Percentiles rank a stretch among this genome's conserved stretches.
These are phyloP conservation scores for Ceyx margarethae DNA, from an alignment of 2,113 vertebrate species.

Conservation along the genomic window DNA sequence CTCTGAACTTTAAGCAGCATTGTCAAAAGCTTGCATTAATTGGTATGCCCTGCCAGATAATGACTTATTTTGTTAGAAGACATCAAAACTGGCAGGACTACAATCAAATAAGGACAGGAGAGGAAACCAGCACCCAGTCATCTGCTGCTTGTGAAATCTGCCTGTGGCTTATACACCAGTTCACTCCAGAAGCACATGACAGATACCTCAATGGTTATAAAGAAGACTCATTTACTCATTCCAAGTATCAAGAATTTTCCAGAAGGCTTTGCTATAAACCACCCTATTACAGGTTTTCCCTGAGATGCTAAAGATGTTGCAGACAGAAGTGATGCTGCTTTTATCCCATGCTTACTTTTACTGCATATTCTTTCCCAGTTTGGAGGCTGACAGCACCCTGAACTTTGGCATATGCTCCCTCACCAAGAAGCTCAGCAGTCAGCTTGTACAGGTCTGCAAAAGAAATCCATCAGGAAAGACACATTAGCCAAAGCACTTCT, in stretches of 20 bases:
- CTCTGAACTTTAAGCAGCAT: background rate
- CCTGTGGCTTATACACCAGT: background rate
- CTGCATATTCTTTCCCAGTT: conserved; percentile 90
- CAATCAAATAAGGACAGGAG: background rate
- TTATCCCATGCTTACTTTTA: conserved; percentile 81
- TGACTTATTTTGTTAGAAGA: background rate
- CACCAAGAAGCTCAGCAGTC: conserved; percentile 91
- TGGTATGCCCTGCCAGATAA: background rate
- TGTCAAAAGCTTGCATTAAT: background rate
- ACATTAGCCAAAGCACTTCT: background rate
- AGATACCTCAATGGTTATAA: background rate
- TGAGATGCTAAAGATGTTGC: background rate
- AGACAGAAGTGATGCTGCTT: background rate
- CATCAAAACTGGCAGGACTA: background rate
- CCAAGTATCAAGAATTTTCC: background rate
- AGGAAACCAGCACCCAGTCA: background rate
- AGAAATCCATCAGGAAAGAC: conserved; percentile 29
- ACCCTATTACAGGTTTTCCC: background rate
- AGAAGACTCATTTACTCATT: background rate
- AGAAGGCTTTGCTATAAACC: background rate
- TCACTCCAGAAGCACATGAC: background rate
- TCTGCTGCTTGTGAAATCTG: background rate
- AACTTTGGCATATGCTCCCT: conserved; percentile 93
- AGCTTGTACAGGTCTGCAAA: conserved; percentile 88
- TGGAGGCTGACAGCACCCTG: conserved; percentile 91